These are phyloP conservation scores for Oncopeltus fasciatus DNA, from an alignment of 1,140 invertebrate genomes.

Conservation along the genomic window DNA sequence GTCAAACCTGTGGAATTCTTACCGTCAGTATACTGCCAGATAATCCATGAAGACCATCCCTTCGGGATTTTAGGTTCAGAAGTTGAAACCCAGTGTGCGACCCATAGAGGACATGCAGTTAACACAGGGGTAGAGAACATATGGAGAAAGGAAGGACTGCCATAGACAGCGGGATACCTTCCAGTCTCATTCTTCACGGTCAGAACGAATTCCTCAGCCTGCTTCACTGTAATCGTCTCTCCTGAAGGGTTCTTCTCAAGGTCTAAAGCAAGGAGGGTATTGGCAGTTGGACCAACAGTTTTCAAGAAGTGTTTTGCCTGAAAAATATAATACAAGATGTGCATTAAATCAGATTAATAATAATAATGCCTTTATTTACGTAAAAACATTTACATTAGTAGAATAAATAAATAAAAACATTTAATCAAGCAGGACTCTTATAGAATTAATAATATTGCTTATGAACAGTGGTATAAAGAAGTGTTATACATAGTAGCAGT, in stretches of 20 bases:
- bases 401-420: too few relatives aligned
- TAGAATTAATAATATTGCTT: too few relatives aligned
- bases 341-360: too few relatives aligned
- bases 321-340: too few relatives aligned
- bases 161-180: slow-evolving; percentile 2
- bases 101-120: slow-evolving; percentile 10
- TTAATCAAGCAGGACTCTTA: too few relatives aligned
- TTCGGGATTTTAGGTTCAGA: not conserved
- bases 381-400: too few relatives aligned
- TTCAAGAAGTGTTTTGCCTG: slow-evolving; percentile 15
- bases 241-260: not conserved
- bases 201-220: slow-evolving; percentile 11
- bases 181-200: slow-evolving; percentile 13
- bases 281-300: not conserved
- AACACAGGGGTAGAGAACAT: not conserved
- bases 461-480: too few relatives aligned
- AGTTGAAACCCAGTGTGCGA: not conserved
- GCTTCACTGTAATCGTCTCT: slow-evolving; percentile 5
- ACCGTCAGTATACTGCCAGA: slow-evolving; percentile 18
- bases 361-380: too few relatives aligned
- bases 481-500: too few relatives aligned
- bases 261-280: slow-evolving; percentile 1
- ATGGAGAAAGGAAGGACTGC: not conserved
- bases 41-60: slow-evolving; percentile 9
- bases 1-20: too few relatives aligned